These are phyloP conservation scores for Albula glossodonta DNA, from an alignment of 2,113 vertebrate species.

Conservation along the genomic window DNA sequence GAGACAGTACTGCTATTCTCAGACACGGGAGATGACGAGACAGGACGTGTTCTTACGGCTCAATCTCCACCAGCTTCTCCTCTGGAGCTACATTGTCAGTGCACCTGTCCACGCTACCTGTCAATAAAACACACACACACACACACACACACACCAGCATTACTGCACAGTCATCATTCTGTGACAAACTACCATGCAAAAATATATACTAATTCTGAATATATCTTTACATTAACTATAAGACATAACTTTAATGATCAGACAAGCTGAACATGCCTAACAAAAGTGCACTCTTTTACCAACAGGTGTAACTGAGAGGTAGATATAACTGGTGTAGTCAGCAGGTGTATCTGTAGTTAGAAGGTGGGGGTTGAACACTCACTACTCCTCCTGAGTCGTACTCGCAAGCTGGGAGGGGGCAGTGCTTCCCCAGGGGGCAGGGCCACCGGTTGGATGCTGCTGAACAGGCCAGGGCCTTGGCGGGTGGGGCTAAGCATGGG, in stretches of 20 bases:
- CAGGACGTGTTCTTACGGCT: conserved; percentile 76
- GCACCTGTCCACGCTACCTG: conserved; percentile 75
- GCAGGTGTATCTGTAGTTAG: neutral
- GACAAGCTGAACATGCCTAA: too few relatives aligned
- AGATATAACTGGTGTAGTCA: too few relatives aligned
- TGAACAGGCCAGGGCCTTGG: conserved; percentile 86
- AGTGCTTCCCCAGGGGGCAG: conserved; percentile 59
- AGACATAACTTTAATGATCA: too few relatives aligned
- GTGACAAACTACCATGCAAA: too few relatives aligned
- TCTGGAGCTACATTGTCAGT: conserved; percentile 69
- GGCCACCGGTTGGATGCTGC: conserved; percentile 64
- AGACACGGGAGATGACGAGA: neutral
- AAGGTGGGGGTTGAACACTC: conserved; percentile 53
- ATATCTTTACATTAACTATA: too few relatives aligned
- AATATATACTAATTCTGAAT: too few relatives aligned
- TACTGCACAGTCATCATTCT: too few relatives aligned
- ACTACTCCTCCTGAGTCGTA: conserved; percentile 76
- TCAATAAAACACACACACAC: conserved; percentile 43
- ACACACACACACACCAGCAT: too few relatives aligned
- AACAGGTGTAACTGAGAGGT: too few relatives aligned
- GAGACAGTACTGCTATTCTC: too few relatives aligned
- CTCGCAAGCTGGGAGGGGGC: conserved; percentile 69
- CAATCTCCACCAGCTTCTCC: conserved; percentile 74
- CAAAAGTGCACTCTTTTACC: too few relatives aligned
- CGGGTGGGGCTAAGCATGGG: conserved; percentile 85